These are phyloP conservation scores for Passerina amoena DNA, from an alignment of 2,113 vertebrate genomes.

Conservation along the genomic window DNA sequence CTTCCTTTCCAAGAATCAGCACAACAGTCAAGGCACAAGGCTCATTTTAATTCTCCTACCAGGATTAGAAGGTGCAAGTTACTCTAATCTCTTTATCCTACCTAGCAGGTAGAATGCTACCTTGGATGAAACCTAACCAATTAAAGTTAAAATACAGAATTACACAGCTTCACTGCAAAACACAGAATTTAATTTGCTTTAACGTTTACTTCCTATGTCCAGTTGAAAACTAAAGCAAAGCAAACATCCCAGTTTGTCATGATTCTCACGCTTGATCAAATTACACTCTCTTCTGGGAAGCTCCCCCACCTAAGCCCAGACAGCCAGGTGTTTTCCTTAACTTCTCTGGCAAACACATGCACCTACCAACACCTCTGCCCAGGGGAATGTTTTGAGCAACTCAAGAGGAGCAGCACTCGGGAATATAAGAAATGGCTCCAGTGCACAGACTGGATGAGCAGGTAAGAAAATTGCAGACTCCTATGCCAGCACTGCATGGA, in stretches of 20 bases:
- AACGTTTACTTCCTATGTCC: rapidly evolving
- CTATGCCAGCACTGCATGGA: background rate
- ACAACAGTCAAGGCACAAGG: background rate
- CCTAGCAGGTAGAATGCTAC: background rate
- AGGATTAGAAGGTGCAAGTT: background rate
- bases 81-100: background rate
- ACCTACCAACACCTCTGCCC: background rate
- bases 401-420: background rate
- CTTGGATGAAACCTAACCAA: background rate
- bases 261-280: background rate
- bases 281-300: background rate
- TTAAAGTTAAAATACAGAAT: background rate
- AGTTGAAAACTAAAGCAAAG: background rate
- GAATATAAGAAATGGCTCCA: background rate
- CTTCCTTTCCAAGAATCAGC: background rate
- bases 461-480: background rate
- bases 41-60: background rate
- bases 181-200: background rate
- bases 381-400: rapidly evolving
- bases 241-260: background rate
- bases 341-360: background rate
- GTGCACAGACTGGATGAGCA: background rate
- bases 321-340: background rate
- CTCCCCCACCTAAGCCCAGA: background rate
- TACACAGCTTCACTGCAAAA: background rate